Evolutionary conservation across 2,113 vertebrate species (phyloP).

Genomic region (Lipotes vexillifer): DNA sequence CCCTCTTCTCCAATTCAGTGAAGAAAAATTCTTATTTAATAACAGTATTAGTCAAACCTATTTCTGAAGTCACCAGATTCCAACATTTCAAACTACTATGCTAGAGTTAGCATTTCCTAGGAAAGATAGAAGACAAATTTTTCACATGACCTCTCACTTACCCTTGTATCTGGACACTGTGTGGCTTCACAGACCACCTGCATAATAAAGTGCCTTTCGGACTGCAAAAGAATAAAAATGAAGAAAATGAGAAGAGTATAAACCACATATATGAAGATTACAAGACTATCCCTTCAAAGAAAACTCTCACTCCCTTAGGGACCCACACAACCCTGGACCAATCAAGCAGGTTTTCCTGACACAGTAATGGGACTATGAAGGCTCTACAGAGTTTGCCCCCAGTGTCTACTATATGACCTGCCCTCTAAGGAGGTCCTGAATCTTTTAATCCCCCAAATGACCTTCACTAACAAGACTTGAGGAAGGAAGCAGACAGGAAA

Average conservation of each 20-base stretch:
- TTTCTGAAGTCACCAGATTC: background rate
- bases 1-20: background rate
- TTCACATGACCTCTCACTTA: slow-evolving; percentile 77
- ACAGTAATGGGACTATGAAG: background rate
- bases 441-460: slow-evolving; percentile 32
- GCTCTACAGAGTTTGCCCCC: background rate
- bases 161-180: slow-evolving; percentile 96
- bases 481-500: background rate
- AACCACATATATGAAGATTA: background rate
- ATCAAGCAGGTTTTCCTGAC: background rate
- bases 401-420: background rate
- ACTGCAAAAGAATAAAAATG: slow-evolving; percentile 77
- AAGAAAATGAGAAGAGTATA: background rate
- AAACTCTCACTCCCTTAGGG: background rate
- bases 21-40: background rate
- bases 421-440: background rate
- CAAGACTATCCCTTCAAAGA: background rate
- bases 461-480: background rate
- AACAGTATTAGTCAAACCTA: background rate
- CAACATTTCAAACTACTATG: background rate
- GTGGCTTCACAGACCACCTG: slow-evolving; percentile 99
- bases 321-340: background rate
- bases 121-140: background rate
- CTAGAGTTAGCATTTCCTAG: background rate
- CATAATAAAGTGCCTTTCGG: slow-evolving; percentile 99